A percentile compares a stretch with the other conserved stretches of the same genome.
These are phyloP conservation scores for Spea bombifrons DNA, from an alignment of 2,113 vertebrate genomes.

Conservation along the genomic window DNA sequence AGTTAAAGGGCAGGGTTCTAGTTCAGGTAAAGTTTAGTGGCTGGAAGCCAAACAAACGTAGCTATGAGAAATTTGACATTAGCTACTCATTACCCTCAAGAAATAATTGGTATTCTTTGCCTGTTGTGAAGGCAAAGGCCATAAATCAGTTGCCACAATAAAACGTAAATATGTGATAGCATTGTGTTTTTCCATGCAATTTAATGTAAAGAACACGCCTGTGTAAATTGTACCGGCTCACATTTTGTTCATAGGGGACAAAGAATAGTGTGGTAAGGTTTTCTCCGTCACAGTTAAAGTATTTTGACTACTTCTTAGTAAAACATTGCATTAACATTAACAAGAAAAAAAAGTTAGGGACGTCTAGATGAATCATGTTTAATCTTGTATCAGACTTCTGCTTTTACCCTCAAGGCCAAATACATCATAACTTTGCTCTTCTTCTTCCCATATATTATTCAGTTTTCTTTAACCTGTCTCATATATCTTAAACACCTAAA, in stretches of 20 bases:
- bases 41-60: constrained; percentile 20
- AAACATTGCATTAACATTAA: constrained; percentile 4
- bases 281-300: constrained; percentile 26
- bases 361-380: constrained; percentile 19
- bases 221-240: constrained; percentile 29
- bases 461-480: background rate
- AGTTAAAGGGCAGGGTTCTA: constrained; percentile 29
- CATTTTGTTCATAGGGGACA: constrained; percentile 14
- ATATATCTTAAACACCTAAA: background rate
- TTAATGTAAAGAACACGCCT: constrained; percentile 39
- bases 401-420: constrained; percentile 1
- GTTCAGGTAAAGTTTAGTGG: constrained; percentile 22
- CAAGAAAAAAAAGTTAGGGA: constrained; percentile 7
- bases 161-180: constrained; percentile 35
- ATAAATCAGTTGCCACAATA: constrained; percentile 48
- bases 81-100: constrained; percentile 21
- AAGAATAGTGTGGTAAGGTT: constrained; percentile 20
- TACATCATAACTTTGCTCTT: background rate
- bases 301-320: constrained; percentile 29
- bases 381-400: constrained; percentile 31
- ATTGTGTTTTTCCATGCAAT: constrained; percentile 34
- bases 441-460: background rate
- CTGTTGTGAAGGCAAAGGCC: constrained; percentile 32
- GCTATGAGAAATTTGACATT: constrained; percentile 24
- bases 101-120: constrained; percentile 11